Evolutionary conservation across 2,797 vertebrate species (phyloP).

Genomic region (Lepilemur septentrionalis): DNA sequence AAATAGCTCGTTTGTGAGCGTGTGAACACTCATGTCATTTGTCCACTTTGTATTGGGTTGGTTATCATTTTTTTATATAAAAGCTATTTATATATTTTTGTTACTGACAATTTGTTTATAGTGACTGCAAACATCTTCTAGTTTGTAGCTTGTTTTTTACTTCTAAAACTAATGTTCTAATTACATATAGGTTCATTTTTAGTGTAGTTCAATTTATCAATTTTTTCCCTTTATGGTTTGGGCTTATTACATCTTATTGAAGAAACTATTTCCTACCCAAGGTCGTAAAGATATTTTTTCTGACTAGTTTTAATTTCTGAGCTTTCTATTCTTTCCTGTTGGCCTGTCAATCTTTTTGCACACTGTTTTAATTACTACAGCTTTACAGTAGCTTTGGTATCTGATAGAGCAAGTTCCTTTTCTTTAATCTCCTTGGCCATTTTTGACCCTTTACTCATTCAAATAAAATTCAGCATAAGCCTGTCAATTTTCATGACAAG

Average conservation of each 20-base stretch:
- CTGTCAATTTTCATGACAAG: not conserved
- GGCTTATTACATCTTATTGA: not conserved
- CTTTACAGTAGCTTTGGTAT: not conserved
- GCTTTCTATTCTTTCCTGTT: not conserved
- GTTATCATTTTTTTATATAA: not conserved
- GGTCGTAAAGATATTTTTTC: not conserved
- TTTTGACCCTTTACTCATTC: not conserved
- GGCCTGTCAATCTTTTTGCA: not conserved
- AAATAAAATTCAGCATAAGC: conserved; percentile 14
- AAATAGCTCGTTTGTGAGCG: not conserved
- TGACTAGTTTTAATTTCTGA: not conserved
- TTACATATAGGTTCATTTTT: not conserved
- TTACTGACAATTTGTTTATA: not conserved
- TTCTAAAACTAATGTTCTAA: not conserved
- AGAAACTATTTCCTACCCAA: not conserved
- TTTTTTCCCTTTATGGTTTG: not conserved
- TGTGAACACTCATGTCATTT: not conserved
- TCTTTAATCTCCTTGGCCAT: not conserved
- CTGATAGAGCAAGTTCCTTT: not conserved
- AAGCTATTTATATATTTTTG: not conserved
- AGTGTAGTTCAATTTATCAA: not conserved
- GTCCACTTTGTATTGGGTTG: not conserved
- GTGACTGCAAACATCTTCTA: not conserved
- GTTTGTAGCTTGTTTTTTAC: not conserved
- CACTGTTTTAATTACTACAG: not conserved